phyloP scores from a whole-genome alignment of 1,140 invertebrate species.

The Drosophila lowei region DNA sequence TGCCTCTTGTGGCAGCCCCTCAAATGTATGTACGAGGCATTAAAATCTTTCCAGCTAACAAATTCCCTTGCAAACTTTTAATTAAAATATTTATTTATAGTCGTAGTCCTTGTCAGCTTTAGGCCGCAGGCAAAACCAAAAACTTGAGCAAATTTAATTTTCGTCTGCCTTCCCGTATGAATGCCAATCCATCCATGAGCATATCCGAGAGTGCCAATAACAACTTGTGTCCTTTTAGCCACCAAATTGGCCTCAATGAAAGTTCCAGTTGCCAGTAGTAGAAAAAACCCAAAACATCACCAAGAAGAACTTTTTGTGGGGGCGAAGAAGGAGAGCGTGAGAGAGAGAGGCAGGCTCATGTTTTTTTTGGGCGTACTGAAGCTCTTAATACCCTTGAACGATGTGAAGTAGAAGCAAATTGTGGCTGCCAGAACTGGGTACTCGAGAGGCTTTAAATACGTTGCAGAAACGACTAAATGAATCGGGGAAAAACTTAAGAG shows the following conservation, averaged over 20 bases:
- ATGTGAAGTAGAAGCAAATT: too few species aligned
- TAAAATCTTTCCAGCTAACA: neutral
- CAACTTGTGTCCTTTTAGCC: constrained; percentile 41
- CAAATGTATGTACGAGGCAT: neutral
- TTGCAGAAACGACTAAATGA: neutral
- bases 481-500: neutral
- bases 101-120: neutral
- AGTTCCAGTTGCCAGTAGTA: constrained; percentile 7
- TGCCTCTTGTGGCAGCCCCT: too few species aligned
- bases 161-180: constrained; percentile 4
- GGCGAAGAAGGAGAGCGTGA: too few species aligned
- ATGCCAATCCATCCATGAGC: constrained; percentile 28
- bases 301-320: too few species aligned
- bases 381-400: too few species aligned
- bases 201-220: constrained; percentile 42
- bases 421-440: too few species aligned
- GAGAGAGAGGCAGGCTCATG: too few species aligned
- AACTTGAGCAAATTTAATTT: constrained; percentile 49
- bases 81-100: constrained; percentile 39
- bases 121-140: constrained; percentile 8
- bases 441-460: neutral
- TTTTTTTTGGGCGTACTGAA: too few species aligned
- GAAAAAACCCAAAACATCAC: too few species aligned
- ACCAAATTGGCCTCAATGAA: constrained; percentile 48
- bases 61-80: constrained; percentile 25